Percentiles rank a stretch among this genome's conserved stretches.
Evolutionary conservation across 2,797 vertebrate genomes (phyloP).

Genomic region (Pangasius macronema): DNA sequence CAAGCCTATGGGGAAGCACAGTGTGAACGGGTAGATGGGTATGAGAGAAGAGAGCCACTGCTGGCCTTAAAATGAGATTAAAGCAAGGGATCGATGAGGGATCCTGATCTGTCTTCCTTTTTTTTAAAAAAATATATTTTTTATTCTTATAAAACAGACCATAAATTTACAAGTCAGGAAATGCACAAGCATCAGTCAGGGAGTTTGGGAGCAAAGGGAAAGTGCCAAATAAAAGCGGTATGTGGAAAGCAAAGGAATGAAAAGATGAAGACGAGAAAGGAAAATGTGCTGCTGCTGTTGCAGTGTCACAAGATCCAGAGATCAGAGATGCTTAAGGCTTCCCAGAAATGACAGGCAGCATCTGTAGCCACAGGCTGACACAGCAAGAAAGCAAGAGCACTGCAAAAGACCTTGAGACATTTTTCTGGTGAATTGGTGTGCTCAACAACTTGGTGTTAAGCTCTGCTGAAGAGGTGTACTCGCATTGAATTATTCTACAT

Average conservation of each 20-base stretch:
- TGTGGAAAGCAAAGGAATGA: neutral
- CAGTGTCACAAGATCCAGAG: neutral
- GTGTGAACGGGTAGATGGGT: neutral
- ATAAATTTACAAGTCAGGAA: conserved; percentile 30
- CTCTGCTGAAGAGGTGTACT: conserved; percentile 5
- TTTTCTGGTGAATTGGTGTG: neutral
- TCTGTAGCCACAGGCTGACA: conserved; percentile 21
- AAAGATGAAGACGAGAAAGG: neutral
- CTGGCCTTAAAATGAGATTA: conserved; percentile 55
- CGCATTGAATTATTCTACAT: neutral
- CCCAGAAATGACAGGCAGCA: conserved; percentile 19
- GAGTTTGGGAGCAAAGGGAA: neutral
- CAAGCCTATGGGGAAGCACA: neutral
- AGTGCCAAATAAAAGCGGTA: neutral
- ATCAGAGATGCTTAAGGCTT: conserved; percentile 12
- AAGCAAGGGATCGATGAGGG: conserved; percentile 50
- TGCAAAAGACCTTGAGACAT: neutral
- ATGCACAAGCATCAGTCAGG: conserved; percentile 28
- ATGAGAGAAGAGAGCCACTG: conserved; percentile 20
- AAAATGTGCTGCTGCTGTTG: conserved; percentile 29
- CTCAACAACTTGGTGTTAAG: conserved; percentile 15
- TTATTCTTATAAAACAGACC: conserved; percentile 32
- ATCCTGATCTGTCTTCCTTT: conserved; percentile 54
- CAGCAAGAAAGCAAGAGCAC: conserved; percentile 12
- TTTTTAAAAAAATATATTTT: neutral